Evolutionary conservation across 2,888 invertebrate genomes (phyloP).

Genomic region (Standfussiana lucernea): DNA sequence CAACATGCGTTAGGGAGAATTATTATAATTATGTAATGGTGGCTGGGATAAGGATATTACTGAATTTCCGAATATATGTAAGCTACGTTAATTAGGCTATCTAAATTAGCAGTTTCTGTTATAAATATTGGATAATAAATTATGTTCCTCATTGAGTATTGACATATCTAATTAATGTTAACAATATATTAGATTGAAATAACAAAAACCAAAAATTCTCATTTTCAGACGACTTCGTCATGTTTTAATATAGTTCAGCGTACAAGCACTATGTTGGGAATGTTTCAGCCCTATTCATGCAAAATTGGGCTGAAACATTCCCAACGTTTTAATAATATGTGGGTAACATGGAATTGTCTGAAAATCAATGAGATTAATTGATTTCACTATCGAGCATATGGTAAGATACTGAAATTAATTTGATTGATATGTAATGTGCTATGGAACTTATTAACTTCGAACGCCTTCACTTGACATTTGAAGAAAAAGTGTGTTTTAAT

Average conservation of each 20-base stretch:
- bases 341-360: not conserved
- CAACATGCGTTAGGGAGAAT: not conserved
- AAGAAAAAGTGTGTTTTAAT: not conserved
- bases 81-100: slow-evolving; percentile 11
- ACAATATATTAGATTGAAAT: not conserved
- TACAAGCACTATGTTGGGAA: too few species aligned
- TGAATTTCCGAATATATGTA: not conserved
- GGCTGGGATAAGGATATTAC: not conserved
- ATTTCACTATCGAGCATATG: not conserved
- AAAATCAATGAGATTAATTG: slow-evolving; percentile 1
- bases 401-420: not conserved
- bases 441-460: not conserved
- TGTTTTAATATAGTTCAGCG: not conserved
- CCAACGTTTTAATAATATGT: not conserved
- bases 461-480: not conserved
- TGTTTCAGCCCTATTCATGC: not conserved
- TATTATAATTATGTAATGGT: not conserved
- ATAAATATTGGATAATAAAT: not conserved
- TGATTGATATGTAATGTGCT: not conserved
- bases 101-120: slow-evolving; percentile 8
- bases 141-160: not conserved
- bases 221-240: too few species aligned
- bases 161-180: not conserved
- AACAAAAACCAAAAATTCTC: not conserved
- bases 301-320: not conserved